Conservation (phyloP, 2,113 vertebrate genomes). For the Heterotis niloticus region DNA sequence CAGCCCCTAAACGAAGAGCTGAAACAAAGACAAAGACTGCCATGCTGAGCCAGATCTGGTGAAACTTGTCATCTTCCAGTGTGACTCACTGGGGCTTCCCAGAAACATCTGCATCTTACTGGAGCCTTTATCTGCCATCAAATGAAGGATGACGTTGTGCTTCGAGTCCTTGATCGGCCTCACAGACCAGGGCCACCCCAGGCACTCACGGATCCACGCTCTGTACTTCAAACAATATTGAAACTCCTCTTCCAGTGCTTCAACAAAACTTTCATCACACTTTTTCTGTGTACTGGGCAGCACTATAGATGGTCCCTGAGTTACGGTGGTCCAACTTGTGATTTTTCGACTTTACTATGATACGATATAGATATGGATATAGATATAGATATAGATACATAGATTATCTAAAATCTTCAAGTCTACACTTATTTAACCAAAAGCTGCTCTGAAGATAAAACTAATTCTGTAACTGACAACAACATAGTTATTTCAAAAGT, state of each 20-base stretch:
- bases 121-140: background rate
- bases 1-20: background rate
- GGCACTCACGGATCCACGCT: background rate
- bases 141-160: background rate
- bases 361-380: too few relatives aligned
- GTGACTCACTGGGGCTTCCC: background rate
- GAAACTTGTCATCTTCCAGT: background rate
- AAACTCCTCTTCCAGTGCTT: background rate
- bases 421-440: background rate
- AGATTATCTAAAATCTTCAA: constrained; percentile 10
- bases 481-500: background rate
- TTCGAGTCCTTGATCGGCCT: background rate
- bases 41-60: too few relatives aligned
- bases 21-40: background rate
- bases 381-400: too few relatives aligned
- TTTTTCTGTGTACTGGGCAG: too few relatives aligned
- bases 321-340: background rate
- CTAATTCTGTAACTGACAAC: background rate
- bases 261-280: background rate
- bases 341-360: too few relatives aligned
- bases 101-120: background rate
- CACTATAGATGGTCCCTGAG: background rate
- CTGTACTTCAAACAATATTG: background rate
- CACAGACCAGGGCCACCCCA: background rate
- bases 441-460: background rate